Evolutionary conservation across 2,113 vertebrate species (phyloP).

Genomic region (Elephantulus edwardii): DNA sequence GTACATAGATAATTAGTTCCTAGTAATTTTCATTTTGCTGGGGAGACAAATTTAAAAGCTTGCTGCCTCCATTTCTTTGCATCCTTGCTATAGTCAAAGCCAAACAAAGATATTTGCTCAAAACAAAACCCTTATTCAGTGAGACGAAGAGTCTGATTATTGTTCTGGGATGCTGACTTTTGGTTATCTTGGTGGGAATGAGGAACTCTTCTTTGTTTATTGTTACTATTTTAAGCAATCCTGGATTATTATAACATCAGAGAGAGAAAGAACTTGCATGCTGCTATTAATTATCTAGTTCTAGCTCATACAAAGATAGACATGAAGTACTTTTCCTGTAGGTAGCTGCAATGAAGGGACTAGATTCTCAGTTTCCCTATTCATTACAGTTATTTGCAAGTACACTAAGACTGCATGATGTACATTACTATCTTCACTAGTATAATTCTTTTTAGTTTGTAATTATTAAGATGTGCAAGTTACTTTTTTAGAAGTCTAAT

Average conservation of each 20-base stretch:
- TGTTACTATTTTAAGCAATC: constrained; percentile 56
- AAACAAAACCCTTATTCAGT: constrained; percentile 71
- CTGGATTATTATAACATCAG: constrained; percentile 40
- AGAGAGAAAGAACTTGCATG: constrained; percentile 6
- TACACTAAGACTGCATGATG: not conserved
- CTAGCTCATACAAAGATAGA: not conserved
- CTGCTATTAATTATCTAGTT: not conserved
- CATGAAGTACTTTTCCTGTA: constrained; percentile 19
- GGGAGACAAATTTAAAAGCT: constrained; percentile 70
- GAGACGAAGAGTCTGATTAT: constrained; percentile 55
- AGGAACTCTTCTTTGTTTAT: constrained; percentile 56
- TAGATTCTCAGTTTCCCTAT: constrained; percentile 3
- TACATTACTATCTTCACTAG: not conserved
- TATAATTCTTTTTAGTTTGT: constrained; percentile 10
- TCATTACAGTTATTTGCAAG: not conserved
- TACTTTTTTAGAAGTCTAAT: constrained; percentile 14
- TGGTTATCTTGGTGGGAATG: constrained; percentile 43
- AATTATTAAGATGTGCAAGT: constrained; percentile 40
- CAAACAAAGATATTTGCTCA: constrained; percentile 62
- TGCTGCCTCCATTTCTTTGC: constrained; percentile 61
- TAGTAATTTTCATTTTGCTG: constrained; percentile 71
- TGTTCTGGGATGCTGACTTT: constrained; percentile 60
- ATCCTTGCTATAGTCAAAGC: constrained; percentile 50
- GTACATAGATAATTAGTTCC: constrained; percentile 58
- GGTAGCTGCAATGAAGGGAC: not conserved